phyloP scores from a whole-genome alignment of 2,113 vertebrate species.

The Peromyscus leucopus region DNA sequence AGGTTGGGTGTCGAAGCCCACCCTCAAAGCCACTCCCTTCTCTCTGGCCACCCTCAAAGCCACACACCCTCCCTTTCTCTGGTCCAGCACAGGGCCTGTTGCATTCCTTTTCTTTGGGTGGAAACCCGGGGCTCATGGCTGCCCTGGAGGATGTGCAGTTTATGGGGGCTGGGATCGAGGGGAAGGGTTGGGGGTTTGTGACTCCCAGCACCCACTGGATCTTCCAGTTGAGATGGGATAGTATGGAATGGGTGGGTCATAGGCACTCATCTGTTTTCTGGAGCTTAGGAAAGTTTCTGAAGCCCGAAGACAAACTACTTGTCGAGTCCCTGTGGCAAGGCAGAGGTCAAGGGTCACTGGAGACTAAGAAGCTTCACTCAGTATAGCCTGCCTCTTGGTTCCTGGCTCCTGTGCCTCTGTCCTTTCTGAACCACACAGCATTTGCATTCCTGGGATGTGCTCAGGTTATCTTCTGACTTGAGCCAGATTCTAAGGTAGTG shows the following conservation, averaged over 20 bases:
- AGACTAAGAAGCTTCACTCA: neutral
- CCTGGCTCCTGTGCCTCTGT: neutral
- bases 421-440: neutral
- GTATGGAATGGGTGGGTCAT: neutral
- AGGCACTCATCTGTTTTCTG: neutral
- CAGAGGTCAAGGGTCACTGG: slow-evolving; percentile 22
- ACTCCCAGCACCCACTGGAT: neutral
- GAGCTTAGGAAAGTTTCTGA: slow-evolving; percentile 19
- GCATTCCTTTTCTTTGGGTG: neutral
- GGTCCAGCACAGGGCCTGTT: neutral
- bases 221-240: neutral
- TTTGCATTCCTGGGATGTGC: slow-evolving; percentile 3
- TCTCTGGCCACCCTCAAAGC: neutral
- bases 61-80: neutral
- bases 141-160: neutral
- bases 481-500: neutral
- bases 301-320: neutral
- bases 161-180: neutral
- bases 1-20: neutral
- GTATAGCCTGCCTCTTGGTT: neutral
- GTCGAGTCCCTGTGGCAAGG: neutral
- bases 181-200: neutral
- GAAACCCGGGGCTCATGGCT: neutral
- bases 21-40: neutral
- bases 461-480: neutral